Evolutionary conservation across 2,113 vertebrate genomes (phyloP).

Genomic region (Salvator merianae): DNA sequence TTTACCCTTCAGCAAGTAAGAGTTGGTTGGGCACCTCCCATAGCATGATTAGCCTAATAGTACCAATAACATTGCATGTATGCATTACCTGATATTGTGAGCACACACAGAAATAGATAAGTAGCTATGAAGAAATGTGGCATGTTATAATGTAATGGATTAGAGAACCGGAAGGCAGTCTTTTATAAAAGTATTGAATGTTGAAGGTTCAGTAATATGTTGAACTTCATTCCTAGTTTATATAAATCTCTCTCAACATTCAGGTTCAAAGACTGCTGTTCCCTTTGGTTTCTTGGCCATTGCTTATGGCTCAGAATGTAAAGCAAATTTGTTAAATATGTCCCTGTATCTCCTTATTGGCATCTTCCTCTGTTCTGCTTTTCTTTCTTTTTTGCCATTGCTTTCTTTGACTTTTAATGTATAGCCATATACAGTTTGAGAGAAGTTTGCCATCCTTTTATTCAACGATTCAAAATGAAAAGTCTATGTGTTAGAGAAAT

Average conservation of each 20-base stretch:
- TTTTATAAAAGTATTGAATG: not conserved
- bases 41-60: too few species aligned
- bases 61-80: too few species aligned
- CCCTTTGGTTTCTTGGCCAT: not conserved
- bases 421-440: constrained; percentile 4
- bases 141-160: too few species aligned
- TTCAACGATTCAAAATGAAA: constrained; percentile 18
- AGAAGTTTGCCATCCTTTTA: constrained; percentile 24
- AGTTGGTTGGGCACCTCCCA: too few species aligned
- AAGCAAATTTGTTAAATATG: constrained; percentile 11
- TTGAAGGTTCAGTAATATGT: not conserved
- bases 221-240: not conserved
- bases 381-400: not conserved
- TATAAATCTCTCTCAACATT: not conserved
- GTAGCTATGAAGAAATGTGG: too few species aligned
- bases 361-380: not conserved
- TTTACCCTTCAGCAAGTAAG: too few species aligned
- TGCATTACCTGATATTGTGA: too few species aligned
- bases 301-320: not conserved
- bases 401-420: constrained; percentile 26
- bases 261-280: not conserved
- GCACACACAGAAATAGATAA: too few species aligned
- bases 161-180: too few species aligned
- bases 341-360: not conserved
- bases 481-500: constrained; percentile 36